Percentiles rank a stretch among this genome's conserved stretches.
These are phyloP conservation scores for Tillus elongatus DNA, from an alignment of 2,888 invertebrate species.

Conservation along the genomic window DNA sequence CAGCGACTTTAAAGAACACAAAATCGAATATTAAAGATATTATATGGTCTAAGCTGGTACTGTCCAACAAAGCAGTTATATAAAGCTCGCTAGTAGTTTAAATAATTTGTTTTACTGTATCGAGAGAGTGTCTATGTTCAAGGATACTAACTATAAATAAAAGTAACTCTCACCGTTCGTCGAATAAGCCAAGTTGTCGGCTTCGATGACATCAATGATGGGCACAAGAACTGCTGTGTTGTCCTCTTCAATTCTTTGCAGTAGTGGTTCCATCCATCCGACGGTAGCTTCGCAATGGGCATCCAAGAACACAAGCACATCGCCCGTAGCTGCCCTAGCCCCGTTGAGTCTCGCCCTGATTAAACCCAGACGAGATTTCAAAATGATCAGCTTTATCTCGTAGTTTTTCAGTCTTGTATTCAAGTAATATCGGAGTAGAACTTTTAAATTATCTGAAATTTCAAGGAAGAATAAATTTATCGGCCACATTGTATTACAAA, in stretches of 20 bases:
- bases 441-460: conserved; percentile 55
- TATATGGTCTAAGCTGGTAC: too few species aligned
- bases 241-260: conserved; percentile 75
- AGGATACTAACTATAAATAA: conserved; percentile 9
- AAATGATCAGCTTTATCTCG: conserved; percentile 62
- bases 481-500: too few species aligned
- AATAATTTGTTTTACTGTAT: too few species aligned
- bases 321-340: conserved; percentile 71
- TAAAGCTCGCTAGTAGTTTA: too few species aligned
- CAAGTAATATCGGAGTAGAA: conserved; percentile 72
- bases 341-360: conserved; percentile 86
- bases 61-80: too few species aligned
- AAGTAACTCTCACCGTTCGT: conserved; percentile 45
- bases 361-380: conserved; percentile 69
- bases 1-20: too few species aligned
- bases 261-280: conserved; percentile 82
- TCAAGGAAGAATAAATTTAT: too few species aligned
- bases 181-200: conserved; percentile 66
- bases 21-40: too few species aligned
- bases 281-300: conserved; percentile 81
- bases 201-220: conserved; percentile 90
- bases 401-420: conserved; percentile 58
- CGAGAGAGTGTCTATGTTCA: too few species aligned
- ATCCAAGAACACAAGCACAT: conserved; percentile 79
- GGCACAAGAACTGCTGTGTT: conserved; percentile 79